A percentile compares a stretch with the other conserved stretches of the same genome.
Evolutionary conservation across 2,888 invertebrate genomes (phyloP).

Genomic region (Aleiodes alternator): DNA sequence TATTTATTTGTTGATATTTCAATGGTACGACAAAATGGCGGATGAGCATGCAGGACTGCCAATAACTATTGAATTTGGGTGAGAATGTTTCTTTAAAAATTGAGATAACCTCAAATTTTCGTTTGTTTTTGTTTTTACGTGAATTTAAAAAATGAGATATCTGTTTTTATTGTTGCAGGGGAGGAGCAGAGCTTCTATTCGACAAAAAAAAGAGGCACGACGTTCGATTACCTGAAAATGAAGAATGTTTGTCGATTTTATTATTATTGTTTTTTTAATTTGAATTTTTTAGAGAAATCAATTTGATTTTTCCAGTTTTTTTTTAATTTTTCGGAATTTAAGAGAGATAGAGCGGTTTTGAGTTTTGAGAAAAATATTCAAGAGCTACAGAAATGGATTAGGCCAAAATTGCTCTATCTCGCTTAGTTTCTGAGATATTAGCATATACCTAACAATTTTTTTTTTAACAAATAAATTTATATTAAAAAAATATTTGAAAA

Average conservation of each 20-base stretch:
- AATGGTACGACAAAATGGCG: not conserved
- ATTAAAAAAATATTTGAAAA: too few relatives aligned
- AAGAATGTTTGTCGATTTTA: conserved; percentile 76
- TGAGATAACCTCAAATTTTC: conserved; percentile 23
- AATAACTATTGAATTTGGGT: conserved; percentile 68
- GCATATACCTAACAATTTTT: too few relatives aligned
- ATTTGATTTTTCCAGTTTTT: too few relatives aligned
- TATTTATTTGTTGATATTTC: not conserved
- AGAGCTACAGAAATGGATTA: too few relatives aligned
- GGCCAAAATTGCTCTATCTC: too few relatives aligned
- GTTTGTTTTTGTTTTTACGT: conserved; percentile 34
- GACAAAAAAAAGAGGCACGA: conserved; percentile 87
- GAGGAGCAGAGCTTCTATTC: conserved; percentile 94
- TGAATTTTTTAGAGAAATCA: too few relatives aligned
- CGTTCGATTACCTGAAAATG: conserved; percentile 78
- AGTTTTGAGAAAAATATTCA: too few relatives aligned
- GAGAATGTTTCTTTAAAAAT: conserved; percentile 44
- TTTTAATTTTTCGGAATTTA: too few relatives aligned
- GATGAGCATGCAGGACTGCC: conserved; percentile 44
- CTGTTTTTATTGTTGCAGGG: conserved; percentile 77
- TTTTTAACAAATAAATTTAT: too few relatives aligned
- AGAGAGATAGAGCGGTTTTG: too few relatives aligned
- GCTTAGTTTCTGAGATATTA: too few relatives aligned
- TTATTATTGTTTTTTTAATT: not conserved
- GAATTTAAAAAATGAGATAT: not conserved